phyloP scores from a whole-genome alignment of 2,113 vertebrate genomes.

The Eurystomus gularis region DNA sequence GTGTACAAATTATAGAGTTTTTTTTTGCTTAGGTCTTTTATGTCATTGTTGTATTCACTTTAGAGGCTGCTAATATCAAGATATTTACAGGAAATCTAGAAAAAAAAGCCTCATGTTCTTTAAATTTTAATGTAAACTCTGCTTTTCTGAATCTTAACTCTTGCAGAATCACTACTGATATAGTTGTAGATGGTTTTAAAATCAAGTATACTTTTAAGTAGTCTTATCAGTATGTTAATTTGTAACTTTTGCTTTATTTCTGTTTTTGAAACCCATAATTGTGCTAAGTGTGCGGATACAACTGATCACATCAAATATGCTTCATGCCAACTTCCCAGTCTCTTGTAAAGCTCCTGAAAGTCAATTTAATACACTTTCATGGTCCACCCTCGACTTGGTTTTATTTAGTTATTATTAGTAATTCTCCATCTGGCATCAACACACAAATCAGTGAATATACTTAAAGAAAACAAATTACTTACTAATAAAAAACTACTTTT shows the following conservation, averaged over 20 bases:
- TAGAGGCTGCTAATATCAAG: background rate
- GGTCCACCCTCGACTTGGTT: rapidly evolving
- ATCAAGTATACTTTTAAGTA: background rate
- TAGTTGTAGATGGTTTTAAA: background rate
- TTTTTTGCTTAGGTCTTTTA: background rate
- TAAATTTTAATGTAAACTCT: background rate
- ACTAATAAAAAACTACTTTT: background rate
- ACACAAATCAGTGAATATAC: background rate
- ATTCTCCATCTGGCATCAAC: background rate
- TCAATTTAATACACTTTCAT: background rate
- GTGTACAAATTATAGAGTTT: background rate
- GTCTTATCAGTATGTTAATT: background rate
- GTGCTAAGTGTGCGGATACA: background rate
- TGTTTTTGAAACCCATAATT: background rate
- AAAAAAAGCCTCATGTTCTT: background rate
- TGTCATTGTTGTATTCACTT: background rate
- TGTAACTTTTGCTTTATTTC: background rate
- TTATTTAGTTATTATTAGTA: background rate
- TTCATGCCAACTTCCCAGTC: background rate
- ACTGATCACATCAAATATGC: background rate
- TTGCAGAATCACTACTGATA: background rate
- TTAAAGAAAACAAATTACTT: background rate
- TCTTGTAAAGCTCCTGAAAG: background rate
- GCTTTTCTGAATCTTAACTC: background rate
- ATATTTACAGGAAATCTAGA: background rate